Percentiles rank a stretch among this genome's conserved stretches.
phyloP scores from a whole-genome alignment of 2,113 vertebrate species.

The Ornithorhynchus anatinus region DNA sequence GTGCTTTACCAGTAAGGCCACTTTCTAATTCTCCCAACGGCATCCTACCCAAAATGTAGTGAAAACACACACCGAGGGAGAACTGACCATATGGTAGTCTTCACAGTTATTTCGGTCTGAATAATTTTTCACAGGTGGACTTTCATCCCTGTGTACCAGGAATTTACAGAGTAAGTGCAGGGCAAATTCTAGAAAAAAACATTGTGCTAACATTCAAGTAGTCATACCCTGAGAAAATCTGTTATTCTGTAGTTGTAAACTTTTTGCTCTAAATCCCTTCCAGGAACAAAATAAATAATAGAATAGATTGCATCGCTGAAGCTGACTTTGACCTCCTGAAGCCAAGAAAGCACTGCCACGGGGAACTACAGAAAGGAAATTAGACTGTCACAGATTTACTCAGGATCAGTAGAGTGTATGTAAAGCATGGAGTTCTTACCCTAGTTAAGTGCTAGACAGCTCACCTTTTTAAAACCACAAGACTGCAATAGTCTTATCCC shows the following conservation, averaged over 20 bases:
- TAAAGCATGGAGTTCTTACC: constrained; percentile 18
- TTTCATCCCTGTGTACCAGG: constrained; percentile 54
- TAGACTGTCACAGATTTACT: constrained; percentile 60
- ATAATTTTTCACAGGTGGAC: constrained; percentile 59
- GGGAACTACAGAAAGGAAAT: constrained; percentile 30
- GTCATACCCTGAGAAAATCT: constrained; percentile 73
- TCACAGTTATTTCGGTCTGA: constrained; percentile 80
- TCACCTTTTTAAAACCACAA: constrained; percentile 2
- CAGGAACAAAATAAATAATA: constrained; percentile 68
- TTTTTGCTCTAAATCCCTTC: constrained; percentile 55
- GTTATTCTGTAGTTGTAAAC: constrained; percentile 63
- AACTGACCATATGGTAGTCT: constrained; percentile 53
- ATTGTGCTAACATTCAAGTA: constrained; percentile 76
- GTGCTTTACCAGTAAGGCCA: no score
- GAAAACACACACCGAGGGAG: no score
- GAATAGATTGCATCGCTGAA: constrained; percentile 50
- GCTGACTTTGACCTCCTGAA: constrained; percentile 47
- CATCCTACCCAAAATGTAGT: no score
- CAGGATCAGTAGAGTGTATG: constrained; percentile 42
- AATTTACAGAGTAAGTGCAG: constrained; percentile 69
- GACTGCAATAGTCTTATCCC: constrained; percentile 37
- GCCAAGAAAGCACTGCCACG: constrained; percentile 41
- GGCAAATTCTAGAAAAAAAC: constrained; percentile 61
- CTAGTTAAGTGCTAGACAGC: constrained; percentile 71
- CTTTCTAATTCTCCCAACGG: no score